phyloP scores from a whole-genome alignment of 2,113 vertebrate genomes.

The Nycticryphes semicollaris region DNA sequence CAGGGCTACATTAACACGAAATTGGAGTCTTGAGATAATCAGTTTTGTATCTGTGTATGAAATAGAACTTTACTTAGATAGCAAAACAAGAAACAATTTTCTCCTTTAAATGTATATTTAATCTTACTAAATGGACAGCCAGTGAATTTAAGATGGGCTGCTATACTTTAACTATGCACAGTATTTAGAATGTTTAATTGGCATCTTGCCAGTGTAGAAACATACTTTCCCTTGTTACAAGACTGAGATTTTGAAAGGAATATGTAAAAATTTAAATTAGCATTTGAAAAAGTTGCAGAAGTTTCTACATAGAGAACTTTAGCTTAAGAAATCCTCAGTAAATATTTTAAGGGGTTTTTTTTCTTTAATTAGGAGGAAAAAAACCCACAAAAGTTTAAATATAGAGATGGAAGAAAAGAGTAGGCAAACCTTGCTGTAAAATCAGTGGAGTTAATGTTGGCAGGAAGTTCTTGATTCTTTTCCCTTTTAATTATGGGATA shows the following conservation, averaged over 20 bases:
- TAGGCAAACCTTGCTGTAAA: conserved; percentile 8
- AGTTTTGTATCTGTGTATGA: conserved; percentile 9
- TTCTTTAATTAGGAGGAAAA: background rate
- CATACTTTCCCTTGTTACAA: background rate
- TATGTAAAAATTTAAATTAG: background rate
- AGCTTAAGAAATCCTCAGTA: background rate
- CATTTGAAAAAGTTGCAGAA: background rate
- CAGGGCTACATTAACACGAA: background rate
- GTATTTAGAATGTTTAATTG: background rate
- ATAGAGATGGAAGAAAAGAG: conserved; percentile 12
- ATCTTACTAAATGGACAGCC: background rate
- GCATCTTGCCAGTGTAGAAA: background rate
- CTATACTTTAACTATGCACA: background rate
- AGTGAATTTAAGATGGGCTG: background rate
- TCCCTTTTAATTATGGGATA: conserved; percentile 63
- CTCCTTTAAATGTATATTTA: background rate
- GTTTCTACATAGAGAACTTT: conserved; percentile 11
- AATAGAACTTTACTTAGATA: conserved; percentile 8
- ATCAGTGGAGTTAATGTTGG: conserved; percentile 53
- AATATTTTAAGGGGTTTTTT: conserved; percentile 7
- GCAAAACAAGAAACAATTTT: background rate
- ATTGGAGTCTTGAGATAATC: conserved; percentile 2
- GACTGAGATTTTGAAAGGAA: background rate
- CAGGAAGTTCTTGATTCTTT: conserved; percentile 65
- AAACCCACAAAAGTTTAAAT: background rate